phyloP scores from a whole-genome alignment of 2,113 vertebrate genomes.

The Polyodon spathula region DNA sequence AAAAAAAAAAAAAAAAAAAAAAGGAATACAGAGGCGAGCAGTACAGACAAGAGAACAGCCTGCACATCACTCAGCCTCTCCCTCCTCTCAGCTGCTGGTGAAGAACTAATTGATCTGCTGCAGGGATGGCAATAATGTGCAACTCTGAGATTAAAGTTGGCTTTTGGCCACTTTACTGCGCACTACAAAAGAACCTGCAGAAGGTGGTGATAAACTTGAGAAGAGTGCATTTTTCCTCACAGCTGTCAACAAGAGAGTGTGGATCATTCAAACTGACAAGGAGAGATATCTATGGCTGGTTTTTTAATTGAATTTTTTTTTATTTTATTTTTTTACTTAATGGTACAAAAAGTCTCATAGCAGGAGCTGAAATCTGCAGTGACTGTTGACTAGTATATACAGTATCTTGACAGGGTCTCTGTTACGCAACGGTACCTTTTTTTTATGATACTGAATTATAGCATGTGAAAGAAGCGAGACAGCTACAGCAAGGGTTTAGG shows the following conservation, averaged over 20 bases:
- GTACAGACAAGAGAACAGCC: constrained; percentile 10
- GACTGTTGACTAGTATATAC: too few relatives aligned
- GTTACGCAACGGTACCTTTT: too few relatives aligned
- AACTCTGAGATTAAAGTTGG: constrained; percentile 59
- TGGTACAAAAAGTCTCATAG: too few relatives aligned
- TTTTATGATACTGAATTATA: constrained; percentile 4
- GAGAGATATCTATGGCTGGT: neutral
- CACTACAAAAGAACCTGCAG: constrained; percentile 49
- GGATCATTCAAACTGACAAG: neutral
- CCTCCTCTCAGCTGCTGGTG: constrained; percentile 25
- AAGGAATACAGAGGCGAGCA: too few relatives aligned
- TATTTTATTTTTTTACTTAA: too few relatives aligned
- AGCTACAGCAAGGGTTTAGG: neutral
- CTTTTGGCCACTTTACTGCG: constrained; percentile 39
- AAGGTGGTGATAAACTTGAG: constrained; percentile 8
- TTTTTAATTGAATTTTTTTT: too few relatives aligned
- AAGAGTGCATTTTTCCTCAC: neutral
- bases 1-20: too few relatives aligned
- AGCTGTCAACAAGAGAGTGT: neutral
- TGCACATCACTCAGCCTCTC: constrained; percentile 30
- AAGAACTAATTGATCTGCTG: constrained; percentile 56
- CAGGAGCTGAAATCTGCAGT: too few relatives aligned
- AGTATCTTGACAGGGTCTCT: too few relatives aligned
- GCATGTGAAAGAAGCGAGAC: neutral
- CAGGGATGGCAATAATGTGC: constrained; percentile 54